Base-by-base conservation (phyloP, 1,140 invertebrate species). In the Sminthurinus signatus region DNA sequence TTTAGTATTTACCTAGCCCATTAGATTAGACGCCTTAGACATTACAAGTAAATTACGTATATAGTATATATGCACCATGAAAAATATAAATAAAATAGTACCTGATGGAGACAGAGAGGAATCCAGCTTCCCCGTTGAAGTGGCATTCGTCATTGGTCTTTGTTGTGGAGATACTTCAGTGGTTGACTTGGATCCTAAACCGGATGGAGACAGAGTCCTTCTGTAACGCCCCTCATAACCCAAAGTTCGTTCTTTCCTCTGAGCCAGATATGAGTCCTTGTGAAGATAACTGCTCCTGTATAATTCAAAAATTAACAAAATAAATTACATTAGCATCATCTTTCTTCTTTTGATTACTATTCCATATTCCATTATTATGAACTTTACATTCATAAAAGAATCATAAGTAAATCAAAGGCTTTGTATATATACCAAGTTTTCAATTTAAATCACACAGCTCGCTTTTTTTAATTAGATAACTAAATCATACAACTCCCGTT, bases 221-320 rank as follows among this genome's bases (percentile, higher is more conserved):
- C 87, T 86, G 76, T 88, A 88, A 73, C 85, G 87, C 55, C 87
- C 87, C 73, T 87, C 81, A 73, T 81, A 86, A 72, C 87, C 81
- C 46, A 82, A 81, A 72, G 87, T 75, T 55, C 65, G 65, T 67
- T 76, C 86, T 62, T 86, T 80, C 19, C 84, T 78, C 46, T 84
- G 82, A 1, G 85, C 83, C 76, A 88, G 76, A 75, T 88, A 88
- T 39, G 87, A 88, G 62, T 86, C 86, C 77, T 89, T 88, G 19
- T 87, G 88, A 72, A 88, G 85, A 62, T 66, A 70, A 46, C 68
- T 70, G 71, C 84, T 87, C 78, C 87, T 89, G 80, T 3, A 82
- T 25, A 83, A 56, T n/a, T n/a, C n/a, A n/a, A n/a, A n/a, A n/a
- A n/a, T n/a, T n/a, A n/a, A n/a, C n/a, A n/a, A n/a, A n/a, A n/a